These are phyloP conservation scores for Drepana arcuata DNA, from an alignment of 1,140 invertebrate species.

Conservation along the genomic window DNA sequence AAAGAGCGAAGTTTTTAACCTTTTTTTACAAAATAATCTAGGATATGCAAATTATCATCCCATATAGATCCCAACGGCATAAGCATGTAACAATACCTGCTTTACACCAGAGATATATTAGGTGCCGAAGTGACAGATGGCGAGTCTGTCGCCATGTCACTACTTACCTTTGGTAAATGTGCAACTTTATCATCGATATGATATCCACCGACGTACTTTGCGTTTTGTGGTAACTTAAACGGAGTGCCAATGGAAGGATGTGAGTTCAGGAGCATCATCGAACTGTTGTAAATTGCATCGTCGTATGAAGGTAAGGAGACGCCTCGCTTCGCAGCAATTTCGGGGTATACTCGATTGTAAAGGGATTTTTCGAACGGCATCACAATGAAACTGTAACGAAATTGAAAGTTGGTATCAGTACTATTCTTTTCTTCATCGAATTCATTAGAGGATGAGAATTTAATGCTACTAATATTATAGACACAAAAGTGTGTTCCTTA, in stretches of 20 bases:
- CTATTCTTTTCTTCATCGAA: too few relatives aligned
- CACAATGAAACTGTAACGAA: slow-evolving; percentile 13
- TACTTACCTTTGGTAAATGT: slow-evolving; percentile 35
- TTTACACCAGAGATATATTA: too few relatives aligned
- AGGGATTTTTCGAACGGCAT: slow-evolving; percentile 16
- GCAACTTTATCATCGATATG: slow-evolving; percentile 26
- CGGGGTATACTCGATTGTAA: slow-evolving; percentile 23
- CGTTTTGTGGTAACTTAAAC: slow-evolving; percentile 30
- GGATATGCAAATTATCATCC: too few relatives aligned
- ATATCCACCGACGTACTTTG: slow-evolving; percentile 37
- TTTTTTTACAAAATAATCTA: too few relatives aligned
- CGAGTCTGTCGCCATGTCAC: too few relatives aligned
- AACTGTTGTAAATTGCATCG: slow-evolving; percentile 36
- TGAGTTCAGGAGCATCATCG: slow-evolving; percentile 28
- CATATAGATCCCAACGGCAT: too few relatives aligned
- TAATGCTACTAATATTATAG: not conserved
- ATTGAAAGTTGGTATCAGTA: not conserved
- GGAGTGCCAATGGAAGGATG: slow-evolving; percentile 32
- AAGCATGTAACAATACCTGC: too few relatives aligned
- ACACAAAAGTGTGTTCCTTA: too few relatives aligned
- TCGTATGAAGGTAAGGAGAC: slow-evolving; percentile 28
- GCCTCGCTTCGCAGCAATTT: slow-evolving; percentile 25
- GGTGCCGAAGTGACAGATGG: too few relatives aligned
- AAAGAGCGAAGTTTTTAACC: too few relatives aligned
- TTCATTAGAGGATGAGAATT: not conserved